A percentile compares a stretch with the other conserved stretches of the same genome.
Evolutionary conservation across 2,797 vertebrate genomes (phyloP).

Genomic region (Notolepis coatsorum): DNA sequence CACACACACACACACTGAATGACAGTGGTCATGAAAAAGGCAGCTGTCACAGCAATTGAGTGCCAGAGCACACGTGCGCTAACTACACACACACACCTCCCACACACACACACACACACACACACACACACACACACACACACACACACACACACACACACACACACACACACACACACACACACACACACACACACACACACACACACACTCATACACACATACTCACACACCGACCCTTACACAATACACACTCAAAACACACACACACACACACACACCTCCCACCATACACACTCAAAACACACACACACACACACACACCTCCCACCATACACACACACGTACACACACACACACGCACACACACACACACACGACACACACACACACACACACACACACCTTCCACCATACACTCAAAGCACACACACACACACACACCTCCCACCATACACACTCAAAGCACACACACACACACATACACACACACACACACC

Average conservation of each 20-base stretch:
- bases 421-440: constrained; percentile 2
- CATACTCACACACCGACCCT: not conserved
- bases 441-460: not conserved
- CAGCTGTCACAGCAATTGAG: too few species aligned
- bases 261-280: too few species aligned
- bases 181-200: constrained; percentile 2
- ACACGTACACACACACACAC: not conserved
- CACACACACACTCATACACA: not conserved
- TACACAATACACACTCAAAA: too few species aligned
- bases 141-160: not conserved
- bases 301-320: too few species aligned
- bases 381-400: not conserved
- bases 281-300: too few species aligned
- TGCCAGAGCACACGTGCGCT: not conserved
- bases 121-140: not conserved
- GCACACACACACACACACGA: not conserved
- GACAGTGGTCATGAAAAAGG: too few species aligned
- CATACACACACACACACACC: not conserved
- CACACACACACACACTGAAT: not conserved
- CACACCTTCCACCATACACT: constrained; percentile 27
- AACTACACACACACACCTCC: not conserved
- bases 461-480: not conserved
- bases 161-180: constrained; percentile 13
- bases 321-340: not conserved
- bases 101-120: not conserved